phyloP scores from a whole-genome alignment of 2,888 invertebrate species.

The Pegoplata infirma region DNA sequence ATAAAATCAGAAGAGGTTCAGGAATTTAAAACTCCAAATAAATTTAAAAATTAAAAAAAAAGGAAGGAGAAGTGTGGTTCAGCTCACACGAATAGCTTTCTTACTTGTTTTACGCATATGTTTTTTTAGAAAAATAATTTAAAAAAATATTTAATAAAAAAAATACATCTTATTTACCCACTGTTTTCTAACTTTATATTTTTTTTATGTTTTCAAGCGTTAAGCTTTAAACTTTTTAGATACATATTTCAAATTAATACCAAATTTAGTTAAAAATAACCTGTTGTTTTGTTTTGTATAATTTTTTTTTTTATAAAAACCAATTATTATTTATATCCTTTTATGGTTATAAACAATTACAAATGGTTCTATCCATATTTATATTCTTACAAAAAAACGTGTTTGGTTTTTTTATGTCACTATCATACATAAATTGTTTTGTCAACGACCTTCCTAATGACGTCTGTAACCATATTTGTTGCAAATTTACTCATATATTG shows the following conservation, averaged over 20 bases:
- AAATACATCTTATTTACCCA: too few relatives aligned
- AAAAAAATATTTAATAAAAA: too few relatives aligned
- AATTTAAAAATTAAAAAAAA: too few relatives aligned
- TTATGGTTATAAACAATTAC: constrained; percentile 48
- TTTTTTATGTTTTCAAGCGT: neutral
- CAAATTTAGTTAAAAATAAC: constrained; percentile 6
- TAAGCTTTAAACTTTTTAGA: neutral
- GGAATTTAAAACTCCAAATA: too few relatives aligned
- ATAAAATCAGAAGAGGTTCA: too few relatives aligned
- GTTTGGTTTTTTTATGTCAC: constrained; percentile 54
- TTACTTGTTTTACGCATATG: too few relatives aligned
- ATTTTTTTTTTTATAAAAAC: constrained; percentile 12
- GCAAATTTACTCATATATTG: constrained; percentile 64
- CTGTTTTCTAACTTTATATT: too few relatives aligned
- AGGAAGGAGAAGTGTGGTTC: too few relatives aligned
- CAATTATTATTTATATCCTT: constrained; percentile 46
- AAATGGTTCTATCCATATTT: constrained; percentile 44
- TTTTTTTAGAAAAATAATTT: too few relatives aligned
- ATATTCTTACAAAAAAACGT: constrained; percentile 58
- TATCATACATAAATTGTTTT: constrained; percentile 53
- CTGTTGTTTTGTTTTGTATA: neutral
- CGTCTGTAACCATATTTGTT: constrained; percentile 63
- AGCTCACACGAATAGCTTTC: too few relatives aligned
- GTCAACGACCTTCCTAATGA: constrained; percentile 64
- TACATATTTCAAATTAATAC: neutral